A percentile compares a stretch with the other conserved stretches of the same genome.
These are phyloP conservation scores for Rynchops niger DNA, from an alignment of 2,113 vertebrate species.

Conservation along the genomic window DNA sequence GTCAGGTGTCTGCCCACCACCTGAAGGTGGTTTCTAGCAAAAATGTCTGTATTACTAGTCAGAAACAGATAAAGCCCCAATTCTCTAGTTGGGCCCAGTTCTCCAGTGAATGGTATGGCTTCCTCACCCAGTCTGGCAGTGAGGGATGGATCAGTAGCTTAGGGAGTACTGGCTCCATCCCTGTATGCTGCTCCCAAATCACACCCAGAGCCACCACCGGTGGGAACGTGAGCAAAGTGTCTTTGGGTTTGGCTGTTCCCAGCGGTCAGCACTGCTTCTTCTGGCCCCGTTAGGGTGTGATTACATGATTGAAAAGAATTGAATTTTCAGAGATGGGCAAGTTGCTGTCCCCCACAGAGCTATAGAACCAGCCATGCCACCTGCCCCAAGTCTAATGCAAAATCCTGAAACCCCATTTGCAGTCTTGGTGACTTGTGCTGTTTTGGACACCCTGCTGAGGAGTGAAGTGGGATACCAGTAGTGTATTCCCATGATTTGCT, in stretches of 20 bases:
- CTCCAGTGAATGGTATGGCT: background rate
- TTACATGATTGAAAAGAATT: background rate
- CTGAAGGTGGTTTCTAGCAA: background rate
- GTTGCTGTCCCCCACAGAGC: background rate
- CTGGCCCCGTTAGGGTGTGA: background rate
- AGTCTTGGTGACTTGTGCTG: background rate
- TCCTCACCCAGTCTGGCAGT: background rate
- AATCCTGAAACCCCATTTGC: background rate
- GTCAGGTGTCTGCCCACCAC: background rate
- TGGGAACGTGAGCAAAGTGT: background rate
- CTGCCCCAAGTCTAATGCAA: background rate
- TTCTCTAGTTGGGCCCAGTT: background rate
- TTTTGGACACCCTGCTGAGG: background rate
- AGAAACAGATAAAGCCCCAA: background rate
- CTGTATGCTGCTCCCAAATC: background rate
- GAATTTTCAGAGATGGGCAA: background rate
- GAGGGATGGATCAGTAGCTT: background rate
- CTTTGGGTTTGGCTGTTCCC: background rate
- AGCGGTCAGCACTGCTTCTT: background rate
- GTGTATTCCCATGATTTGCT: rapidly evolving
- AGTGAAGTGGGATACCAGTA: background rate
- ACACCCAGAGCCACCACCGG: rapidly evolving
- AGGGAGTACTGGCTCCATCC: background rate
- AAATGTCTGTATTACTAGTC: background rate
- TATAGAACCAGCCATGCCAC: background rate